These are phyloP conservation scores for Neosalanx taihuensis DNA, from an alignment of 2,797 vertebrate genomes.

Conservation along the genomic window DNA sequence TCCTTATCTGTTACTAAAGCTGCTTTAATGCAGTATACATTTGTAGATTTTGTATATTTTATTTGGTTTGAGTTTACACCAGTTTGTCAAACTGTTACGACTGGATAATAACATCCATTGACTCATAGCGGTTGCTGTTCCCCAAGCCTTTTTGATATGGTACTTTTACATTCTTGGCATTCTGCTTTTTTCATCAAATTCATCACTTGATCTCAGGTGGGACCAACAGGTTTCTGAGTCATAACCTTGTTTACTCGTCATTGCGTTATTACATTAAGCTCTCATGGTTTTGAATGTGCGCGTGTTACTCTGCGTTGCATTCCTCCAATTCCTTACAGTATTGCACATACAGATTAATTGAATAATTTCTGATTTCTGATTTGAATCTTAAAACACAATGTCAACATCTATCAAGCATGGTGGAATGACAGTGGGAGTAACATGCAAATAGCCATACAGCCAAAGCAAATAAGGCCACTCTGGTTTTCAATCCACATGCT, in stretches of 20 bases:
- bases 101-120: not conserved
- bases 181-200: not conserved
- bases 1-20: constrained; percentile 23
- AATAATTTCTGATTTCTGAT: too few relatives aligned
- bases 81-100: not conserved
- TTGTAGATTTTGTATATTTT: constrained; percentile 14
- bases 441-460: constrained; percentile 17
- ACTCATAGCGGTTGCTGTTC: not conserved
- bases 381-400: too few relatives aligned
- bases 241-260: not conserved
- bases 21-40: constrained; percentile 29
- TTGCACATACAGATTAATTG: not conserved
- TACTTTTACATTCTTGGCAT: not conserved
- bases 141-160: not conserved
- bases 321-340: not conserved
- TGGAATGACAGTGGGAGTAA: constrained; percentile 13
- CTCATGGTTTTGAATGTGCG: not conserved
- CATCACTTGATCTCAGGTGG: not conserved
- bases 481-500: constrained; percentile 25
- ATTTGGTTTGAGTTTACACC: constrained; percentile 17
- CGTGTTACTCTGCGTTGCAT: not conserved
- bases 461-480: constrained; percentile 28
- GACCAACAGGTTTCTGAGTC: constrained; percentile 7
- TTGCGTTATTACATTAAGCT: not conserved
- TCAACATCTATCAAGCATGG: too few relatives aligned